A percentile compares a stretch with the other conserved stretches of the same genome.
Evolutionary conservation across 1,140 invertebrate species (phyloP).

Genomic region (Drosophila bifasciata): DNA sequence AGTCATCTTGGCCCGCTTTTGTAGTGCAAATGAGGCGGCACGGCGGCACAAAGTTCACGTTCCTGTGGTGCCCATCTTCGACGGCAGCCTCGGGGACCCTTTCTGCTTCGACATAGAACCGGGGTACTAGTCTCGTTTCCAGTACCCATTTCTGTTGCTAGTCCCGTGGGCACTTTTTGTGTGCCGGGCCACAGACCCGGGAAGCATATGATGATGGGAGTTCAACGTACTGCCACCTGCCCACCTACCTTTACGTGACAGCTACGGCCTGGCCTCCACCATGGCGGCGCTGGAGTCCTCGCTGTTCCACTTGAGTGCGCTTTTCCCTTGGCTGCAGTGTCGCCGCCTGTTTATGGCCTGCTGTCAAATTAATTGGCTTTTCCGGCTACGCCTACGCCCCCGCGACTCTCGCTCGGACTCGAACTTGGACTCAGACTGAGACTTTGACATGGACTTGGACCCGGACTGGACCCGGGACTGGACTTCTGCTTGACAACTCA

Average conservation of each 20-base stretch:
- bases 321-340: constrained; percentile 8
- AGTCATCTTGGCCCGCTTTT: constrained; percentile 50
- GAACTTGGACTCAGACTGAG: not conserved
- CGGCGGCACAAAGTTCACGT: constrained; percentile 70
- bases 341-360: constrained; percentile 58
- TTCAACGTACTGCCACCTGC: constrained; percentile 14
- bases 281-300: constrained; percentile 17
- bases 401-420: constrained; percentile 4
- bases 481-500: constrained; percentile 57
- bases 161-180: no score
- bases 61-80: constrained; percentile 48
- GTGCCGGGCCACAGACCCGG: not conserved
- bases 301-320: constrained; percentile 63
- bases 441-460: no score
- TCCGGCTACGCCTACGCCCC: constrained; percentile 38
- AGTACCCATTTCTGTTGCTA: no score
- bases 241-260: constrained; percentile 26
- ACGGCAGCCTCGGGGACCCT: constrained; percentile 54
- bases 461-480: constrained; percentile 1
- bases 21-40: constrained; percentile 68
- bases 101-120: not conserved
- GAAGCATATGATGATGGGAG: not conserved
- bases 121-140: no score
- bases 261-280: constrained; percentile 16
- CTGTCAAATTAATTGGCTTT: constrained; percentile 82